phyloP scores from a whole-genome alignment of 2,888 invertebrate species.

The Choristoneura rosaceana region DNA sequence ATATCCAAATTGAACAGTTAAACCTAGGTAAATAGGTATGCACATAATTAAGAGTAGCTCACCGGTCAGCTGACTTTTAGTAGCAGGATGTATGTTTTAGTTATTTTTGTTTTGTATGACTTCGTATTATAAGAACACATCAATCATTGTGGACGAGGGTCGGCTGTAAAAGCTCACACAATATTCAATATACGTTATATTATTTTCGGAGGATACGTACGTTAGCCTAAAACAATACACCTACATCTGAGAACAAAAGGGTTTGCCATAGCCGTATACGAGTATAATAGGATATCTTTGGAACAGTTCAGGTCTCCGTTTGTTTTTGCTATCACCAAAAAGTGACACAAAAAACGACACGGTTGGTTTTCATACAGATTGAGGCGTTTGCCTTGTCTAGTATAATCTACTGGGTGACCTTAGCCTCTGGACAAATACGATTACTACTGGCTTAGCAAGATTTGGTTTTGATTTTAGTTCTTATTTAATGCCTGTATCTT shows the following conservation, averaged over 20 bases:
- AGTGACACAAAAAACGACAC: neutral
- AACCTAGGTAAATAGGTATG: too few relatives aligned
- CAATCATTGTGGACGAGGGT: neutral
- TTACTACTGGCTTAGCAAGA: too few relatives aligned
- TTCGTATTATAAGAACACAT: neutral
- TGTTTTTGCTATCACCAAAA: neutral
- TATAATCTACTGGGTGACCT: too few relatives aligned
- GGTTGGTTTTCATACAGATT: too few relatives aligned
- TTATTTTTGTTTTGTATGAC: neutral
- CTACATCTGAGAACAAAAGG: neutral
- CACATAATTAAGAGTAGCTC: too few relatives aligned
- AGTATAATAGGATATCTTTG: neutral
- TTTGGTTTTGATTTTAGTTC: too few relatives aligned
- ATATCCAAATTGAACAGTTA: too few relatives aligned
- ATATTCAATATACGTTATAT: neutral
- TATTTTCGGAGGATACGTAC: neutral
- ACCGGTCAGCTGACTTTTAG: too few relatives aligned
- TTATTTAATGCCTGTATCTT: too few relatives aligned
- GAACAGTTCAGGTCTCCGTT: neutral
- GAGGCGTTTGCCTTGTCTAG: too few relatives aligned
- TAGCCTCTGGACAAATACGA: too few relatives aligned
- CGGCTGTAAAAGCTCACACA: neutral
- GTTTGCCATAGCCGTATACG: neutral
- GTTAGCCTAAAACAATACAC: conserved; percentile 1
- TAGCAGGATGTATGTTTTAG: neutral